Conservation (phyloP, 1,140 invertebrate genomes). For the Chironomus striatipennis region DNA sequence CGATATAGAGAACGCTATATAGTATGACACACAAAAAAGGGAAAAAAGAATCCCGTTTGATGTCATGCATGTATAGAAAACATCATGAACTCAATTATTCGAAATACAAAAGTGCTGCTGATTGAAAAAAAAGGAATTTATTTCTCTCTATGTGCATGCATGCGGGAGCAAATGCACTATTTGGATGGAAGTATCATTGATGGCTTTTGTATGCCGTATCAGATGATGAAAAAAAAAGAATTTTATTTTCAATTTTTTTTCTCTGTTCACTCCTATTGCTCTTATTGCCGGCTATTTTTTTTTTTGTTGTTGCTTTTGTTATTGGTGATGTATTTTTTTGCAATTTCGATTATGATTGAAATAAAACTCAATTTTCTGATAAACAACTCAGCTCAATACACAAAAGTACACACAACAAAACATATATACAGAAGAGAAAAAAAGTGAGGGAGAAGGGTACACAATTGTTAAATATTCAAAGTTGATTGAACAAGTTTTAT, state of each 20-base stretch:
- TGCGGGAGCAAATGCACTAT: background rate
- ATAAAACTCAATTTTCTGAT: background rate
- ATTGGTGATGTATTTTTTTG: background rate
- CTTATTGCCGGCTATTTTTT: background rate
- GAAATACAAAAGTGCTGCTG: constrained; percentile 12
- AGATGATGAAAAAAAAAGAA: background rate
- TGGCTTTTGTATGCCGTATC: background rate
- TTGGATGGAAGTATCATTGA: background rate
- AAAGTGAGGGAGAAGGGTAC: background rate
- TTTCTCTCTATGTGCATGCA: background rate
- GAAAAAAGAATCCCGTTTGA: background rate
- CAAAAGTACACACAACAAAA: background rate
- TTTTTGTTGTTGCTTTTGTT: background rate
- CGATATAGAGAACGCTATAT: background rate
- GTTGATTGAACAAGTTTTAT: background rate
- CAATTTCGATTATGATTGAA: background rate
- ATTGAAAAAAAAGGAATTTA: background rate
- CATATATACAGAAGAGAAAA: too few relatives aligned
- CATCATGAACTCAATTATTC: background rate
- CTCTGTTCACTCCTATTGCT: background rate
- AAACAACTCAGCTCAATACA: background rate
- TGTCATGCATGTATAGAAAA: background rate
- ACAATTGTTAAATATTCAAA: background rate
- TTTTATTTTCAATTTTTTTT: background rate
- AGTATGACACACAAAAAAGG: background rate